Conservation (phyloP, 2,888 invertebrate genomes). For the Platycnemis pennipes region DNA sequence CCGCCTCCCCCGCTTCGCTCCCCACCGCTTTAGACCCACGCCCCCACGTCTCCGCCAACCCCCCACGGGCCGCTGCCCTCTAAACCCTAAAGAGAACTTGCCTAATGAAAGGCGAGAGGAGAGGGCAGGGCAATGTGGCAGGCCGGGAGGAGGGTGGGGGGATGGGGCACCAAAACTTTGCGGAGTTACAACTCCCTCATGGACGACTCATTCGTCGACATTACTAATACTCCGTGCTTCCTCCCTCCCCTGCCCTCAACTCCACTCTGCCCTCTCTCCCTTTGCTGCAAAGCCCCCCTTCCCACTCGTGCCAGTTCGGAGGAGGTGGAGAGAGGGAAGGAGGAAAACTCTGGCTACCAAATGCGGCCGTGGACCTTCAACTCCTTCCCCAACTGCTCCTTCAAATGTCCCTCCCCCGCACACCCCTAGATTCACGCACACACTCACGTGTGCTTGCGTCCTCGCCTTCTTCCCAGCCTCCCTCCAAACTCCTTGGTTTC, state of each 20-base stretch:
- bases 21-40: background rate
- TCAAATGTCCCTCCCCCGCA: background rate
- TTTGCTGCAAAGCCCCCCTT: background rate
- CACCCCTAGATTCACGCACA: background rate
- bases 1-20: background rate
- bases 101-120: conserved; percentile 58
- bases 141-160: background rate
- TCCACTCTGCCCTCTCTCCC: background rate
- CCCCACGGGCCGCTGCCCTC: conserved; percentile 62
- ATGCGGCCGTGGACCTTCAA: conserved; percentile 31
- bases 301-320: background rate
- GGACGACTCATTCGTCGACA: conserved; percentile 64
- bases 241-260: background rate
- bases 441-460: background rate
- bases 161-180: conserved; percentile 49
- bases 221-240: conserved; percentile 40
- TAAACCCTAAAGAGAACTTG: conserved; percentile 63
- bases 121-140: background rate
- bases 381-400: background rate
- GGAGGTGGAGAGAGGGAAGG: background rate
- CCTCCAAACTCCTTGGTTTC: background rate
- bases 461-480: background rate
- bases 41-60: background rate
- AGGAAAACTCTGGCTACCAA: conserved; percentile 10
- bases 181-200: conserved; percentile 67